A percentile compares a stretch with the other conserved stretches of the same genome.
These are phyloP conservation scores for Napeogenes inachia DNA, from an alignment of 2,888 invertebrate species.

Conservation along the genomic window DNA sequence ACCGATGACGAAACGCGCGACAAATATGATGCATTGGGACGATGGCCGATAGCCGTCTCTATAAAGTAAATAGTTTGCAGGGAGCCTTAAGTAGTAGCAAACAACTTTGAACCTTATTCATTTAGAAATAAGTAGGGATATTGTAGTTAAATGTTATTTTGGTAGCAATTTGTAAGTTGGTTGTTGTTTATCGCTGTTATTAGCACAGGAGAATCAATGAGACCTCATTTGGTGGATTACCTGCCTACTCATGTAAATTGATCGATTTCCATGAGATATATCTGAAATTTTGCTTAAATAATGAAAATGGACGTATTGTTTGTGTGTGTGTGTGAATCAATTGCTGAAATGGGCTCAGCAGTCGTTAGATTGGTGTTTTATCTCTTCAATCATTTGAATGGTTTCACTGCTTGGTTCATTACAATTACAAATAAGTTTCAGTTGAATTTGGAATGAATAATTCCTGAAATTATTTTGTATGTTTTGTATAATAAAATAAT, in stretches of 20 bases:
- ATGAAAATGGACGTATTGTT: conserved; percentile 31
- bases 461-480: neutral
- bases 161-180: conserved; percentile 22
- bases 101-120: conserved; percentile 33
- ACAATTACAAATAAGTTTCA: conserved; percentile 5
- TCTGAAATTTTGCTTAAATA: conserved; percentile 38
- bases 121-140: conserved; percentile 20
- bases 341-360: conserved; percentile 22
- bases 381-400: conserved; percentile 21
- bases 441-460: neutral
- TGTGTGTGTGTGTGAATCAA: conserved; percentile 17
- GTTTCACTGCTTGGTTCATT: conserved; percentile 11
- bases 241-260: conserved; percentile 55
- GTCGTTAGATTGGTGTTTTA: conserved; percentile 25
- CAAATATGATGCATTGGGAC: conserved; percentile 73
- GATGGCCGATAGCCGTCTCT: conserved; percentile 56
- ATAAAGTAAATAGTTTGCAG: conserved; percentile 37
- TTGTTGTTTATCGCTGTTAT: conserved; percentile 57
- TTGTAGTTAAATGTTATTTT: conserved; percentile 7
- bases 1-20: conserved; percentile 64
- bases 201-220: conserved; percentile 69
- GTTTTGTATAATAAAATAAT: neutral
- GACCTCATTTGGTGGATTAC: conserved; percentile 66
- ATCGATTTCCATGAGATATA: conserved; percentile 54
- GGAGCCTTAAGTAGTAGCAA: conserved; percentile 13